phyloP scores from a whole-genome alignment of 2,888 invertebrate species.

The Agonopterix alstromeriana region DNA sequence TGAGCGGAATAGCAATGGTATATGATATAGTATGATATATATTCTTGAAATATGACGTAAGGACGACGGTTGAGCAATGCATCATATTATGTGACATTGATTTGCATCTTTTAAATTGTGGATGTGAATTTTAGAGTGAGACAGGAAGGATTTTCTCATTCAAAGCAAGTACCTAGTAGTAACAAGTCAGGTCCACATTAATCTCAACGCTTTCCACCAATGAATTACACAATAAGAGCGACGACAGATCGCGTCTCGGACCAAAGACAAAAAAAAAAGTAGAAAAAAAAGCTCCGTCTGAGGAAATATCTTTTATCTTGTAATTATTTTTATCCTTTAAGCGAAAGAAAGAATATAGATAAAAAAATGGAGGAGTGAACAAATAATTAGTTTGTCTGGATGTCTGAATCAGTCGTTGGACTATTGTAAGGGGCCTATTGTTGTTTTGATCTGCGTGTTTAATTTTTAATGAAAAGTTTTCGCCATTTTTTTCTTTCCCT shows the following conservation, averaged over 20 bases:
- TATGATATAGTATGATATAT: slow-evolving; percentile 13
- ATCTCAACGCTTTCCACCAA: slow-evolving; percentile 30
- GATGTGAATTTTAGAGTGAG: slow-evolving; percentile 15
- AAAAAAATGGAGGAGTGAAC: slow-evolving; percentile 31
- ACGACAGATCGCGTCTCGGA: slow-evolving; percentile 59
- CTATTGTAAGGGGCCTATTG: slow-evolving; percentile 3
- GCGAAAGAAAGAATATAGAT: slow-evolving; percentile 54
- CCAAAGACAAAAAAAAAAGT: slow-evolving; percentile 34
- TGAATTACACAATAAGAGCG: slow-evolving; percentile 46
- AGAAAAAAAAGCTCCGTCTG: slow-evolving; percentile 24
- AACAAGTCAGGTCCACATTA: slow-evolving; percentile 23
- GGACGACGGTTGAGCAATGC: slow-evolving; percentile 5
- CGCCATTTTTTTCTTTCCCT: background rate
- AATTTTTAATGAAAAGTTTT: slow-evolving; percentile 8
- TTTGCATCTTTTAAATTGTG: slow-evolving; percentile 47
- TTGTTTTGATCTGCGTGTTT: slow-evolving; percentile 6
- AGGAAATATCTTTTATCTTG: slow-evolving; percentile 70
- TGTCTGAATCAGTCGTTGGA: slow-evolving; percentile 48
- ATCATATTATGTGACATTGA: slow-evolving; percentile 44
- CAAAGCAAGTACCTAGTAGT: no score
- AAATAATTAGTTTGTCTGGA: slow-evolving; percentile 68
- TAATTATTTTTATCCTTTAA: slow-evolving; percentile 76
- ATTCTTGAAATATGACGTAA: slow-evolving; percentile 7
- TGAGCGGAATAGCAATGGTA: slow-evolving; percentile 15
- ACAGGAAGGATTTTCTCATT: background rate